A percentile compares a stretch with the other conserved stretches of the same genome.
These are phyloP conservation scores for Rattus rattus DNA, from an alignment of 2,113 vertebrate genomes.

Conservation along the genomic window DNA sequence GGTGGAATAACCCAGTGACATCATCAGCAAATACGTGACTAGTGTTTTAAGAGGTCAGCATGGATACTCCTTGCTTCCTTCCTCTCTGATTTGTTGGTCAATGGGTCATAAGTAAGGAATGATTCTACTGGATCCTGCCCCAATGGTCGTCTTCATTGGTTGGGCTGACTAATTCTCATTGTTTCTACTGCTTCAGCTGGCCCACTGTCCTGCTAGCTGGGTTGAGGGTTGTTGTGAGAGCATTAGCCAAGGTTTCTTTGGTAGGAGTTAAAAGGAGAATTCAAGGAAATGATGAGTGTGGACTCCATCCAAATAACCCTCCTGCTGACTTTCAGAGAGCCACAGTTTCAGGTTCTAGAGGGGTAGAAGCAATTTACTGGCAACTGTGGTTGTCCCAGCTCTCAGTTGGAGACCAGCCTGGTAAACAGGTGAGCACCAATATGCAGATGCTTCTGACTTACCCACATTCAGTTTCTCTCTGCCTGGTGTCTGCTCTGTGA, in stretches of 20 bases:
- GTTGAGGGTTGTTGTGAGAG: not conserved
- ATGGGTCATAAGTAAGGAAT: not conserved
- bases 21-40: not conserved
- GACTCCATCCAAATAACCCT: constrained; percentile 46
- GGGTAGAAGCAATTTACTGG: constrained; percentile 50
- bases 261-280: constrained; percentile 48
- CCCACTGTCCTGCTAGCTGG: not conserved
- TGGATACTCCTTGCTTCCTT: not conserved
- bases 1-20: not conserved
- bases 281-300: constrained; percentile 59
- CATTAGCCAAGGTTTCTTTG: constrained; percentile 20
- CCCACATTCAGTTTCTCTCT: not conserved
- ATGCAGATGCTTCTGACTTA: not conserved
- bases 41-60: not conserved
- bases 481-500: constrained; percentile 21
- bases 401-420: constrained; percentile 55
- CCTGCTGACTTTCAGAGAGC: constrained; percentile 54
- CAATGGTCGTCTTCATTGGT: not conserved
- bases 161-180: not conserved
- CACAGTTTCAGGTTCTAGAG: constrained; percentile 31
- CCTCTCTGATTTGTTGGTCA: not conserved
- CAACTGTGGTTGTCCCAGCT: not conserved
- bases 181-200: not conserved
- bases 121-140: not conserved
- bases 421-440: constrained; percentile 61